Evolutionary conservation across 2,888 invertebrate species (phyloP).

Genomic region (Cheilosia vulpina): DNA sequence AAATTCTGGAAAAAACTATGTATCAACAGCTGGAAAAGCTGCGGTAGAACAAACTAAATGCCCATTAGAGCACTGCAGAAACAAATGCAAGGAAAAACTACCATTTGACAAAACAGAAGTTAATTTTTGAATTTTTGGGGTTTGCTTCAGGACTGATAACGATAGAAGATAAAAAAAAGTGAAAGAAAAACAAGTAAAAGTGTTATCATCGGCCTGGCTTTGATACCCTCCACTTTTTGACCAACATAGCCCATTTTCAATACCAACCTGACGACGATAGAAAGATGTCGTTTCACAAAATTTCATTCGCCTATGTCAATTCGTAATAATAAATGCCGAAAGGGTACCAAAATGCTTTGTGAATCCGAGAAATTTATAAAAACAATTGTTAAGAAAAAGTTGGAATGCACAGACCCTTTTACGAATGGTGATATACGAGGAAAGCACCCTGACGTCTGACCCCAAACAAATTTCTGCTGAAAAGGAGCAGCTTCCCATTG

Average conservation of each 20-base stretch:
- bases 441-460: slow-evolving; percentile 23
- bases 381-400: slow-evolving; percentile 67
- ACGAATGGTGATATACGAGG: slow-evolving; percentile 47
- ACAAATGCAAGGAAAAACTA: slow-evolving; percentile 6
- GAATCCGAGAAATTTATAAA: slow-evolving; percentile 71
- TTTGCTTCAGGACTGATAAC: slow-evolving; percentile 37
- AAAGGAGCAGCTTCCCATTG: slow-evolving; percentile 37
- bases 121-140: slow-evolving; percentile 11
- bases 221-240: too few relatives aligned
- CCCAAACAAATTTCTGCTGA: slow-evolving; percentile 42
- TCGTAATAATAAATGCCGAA: slow-evolving; percentile 63
- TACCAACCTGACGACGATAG: too few relatives aligned
- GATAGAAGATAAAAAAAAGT: slow-evolving; percentile 50
- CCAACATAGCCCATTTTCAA: too few relatives aligned
- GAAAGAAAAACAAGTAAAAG: too few relatives aligned
- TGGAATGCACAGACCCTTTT: slow-evolving; percentile 13
- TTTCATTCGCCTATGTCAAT: too few relatives aligned
- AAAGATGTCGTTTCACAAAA: too few relatives aligned
- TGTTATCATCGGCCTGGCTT: too few relatives aligned
- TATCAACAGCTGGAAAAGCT: slow-evolving; percentile 10
- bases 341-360: slow-evolving; percentile 66
- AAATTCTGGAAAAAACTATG: slow-evolving; percentile 12
- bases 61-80: slow-evolving; percentile 7
- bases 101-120: neutral
- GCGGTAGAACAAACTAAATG: slow-evolving; percentile 1